A percentile compares a stretch with the other conserved stretches of the same genome.
These are phyloP conservation scores for Venturia canescens DNA, from an alignment of 1,140 invertebrate genomes.

Conservation along the genomic window DNA sequence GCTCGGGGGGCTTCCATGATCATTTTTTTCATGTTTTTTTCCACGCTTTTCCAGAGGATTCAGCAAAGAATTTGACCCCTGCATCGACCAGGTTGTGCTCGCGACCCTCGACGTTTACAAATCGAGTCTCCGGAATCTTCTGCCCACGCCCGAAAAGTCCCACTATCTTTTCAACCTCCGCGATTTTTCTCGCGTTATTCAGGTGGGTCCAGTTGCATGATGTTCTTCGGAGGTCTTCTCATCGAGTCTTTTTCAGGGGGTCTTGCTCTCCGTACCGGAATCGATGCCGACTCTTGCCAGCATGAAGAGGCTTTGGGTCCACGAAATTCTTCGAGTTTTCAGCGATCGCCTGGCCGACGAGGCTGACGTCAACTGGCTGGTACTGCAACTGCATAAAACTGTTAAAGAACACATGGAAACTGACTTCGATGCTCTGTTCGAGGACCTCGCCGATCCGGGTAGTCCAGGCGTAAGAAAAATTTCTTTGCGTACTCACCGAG, in stretches of 20 bases:
- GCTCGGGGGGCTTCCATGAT: no score
- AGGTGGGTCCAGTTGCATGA: constrained; percentile 67
- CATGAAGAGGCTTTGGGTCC: constrained; percentile 96
- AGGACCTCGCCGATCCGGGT: constrained; percentile 57
- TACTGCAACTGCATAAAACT: constrained; percentile 81
- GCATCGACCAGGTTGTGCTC: constrained; percentile 91
- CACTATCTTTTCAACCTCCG: constrained; percentile 97
- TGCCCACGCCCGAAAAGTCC: constrained; percentile 94
- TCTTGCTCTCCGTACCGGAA: constrained; percentile 94
- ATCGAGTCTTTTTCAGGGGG: constrained; percentile 81
- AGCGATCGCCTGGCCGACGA: constrained; percentile 94
- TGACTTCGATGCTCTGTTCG: constrained; percentile 74
- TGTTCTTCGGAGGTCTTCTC: constrained; percentile 23
- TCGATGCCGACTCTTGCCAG: constrained; percentile 91
- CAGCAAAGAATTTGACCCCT: constrained; percentile 96
- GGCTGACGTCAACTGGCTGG: constrained; percentile 89
- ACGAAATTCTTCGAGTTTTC: constrained; percentile 95
- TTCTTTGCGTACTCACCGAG: no score
- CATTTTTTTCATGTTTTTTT: neutral
- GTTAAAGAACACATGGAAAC: constrained; percentile 78
- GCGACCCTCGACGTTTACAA: constrained; percentile 94
- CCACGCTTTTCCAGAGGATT: constrained; percentile 84
- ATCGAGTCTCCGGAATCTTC: constrained; percentile 86
- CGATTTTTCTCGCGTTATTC: constrained; percentile 95
- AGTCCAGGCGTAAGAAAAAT: neutral